Evolutionary conservation across 2,113 vertebrate species (phyloP).

Genomic region (Cranoglanis bouderius): DNA sequence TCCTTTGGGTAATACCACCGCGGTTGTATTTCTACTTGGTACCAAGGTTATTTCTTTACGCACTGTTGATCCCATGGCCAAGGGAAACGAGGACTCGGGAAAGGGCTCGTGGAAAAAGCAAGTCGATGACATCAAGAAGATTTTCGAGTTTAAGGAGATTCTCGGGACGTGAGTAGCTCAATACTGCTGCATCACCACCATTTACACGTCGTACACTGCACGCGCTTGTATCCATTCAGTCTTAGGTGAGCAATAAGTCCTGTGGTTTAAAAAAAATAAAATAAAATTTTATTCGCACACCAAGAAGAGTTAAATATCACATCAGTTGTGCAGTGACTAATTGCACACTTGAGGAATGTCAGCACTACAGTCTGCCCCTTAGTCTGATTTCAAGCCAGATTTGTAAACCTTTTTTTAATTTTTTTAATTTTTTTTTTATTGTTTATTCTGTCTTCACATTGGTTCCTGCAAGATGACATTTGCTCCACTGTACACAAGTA

Average conservation of each 20-base stretch:
- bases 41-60: conserved; percentile 30
- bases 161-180: conserved; percentile 90
- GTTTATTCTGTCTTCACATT: neutral
- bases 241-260: too few relatives aligned
- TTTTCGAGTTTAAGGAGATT: conserved; percentile 96
- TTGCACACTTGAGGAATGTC: conserved; percentile 43
- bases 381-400: neutral
- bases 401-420: neutral
- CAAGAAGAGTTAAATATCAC: neutral
- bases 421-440: neutral
- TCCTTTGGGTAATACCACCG: neutral
- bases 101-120: conserved; percentile 90
- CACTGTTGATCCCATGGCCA: conserved; percentile 79
- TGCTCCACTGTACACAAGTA: neutral
- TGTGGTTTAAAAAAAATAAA: too few relatives aligned
- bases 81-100: conserved; percentile 86
- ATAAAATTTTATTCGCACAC: neutral
- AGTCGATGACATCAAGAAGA: conserved; percentile 92
- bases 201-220: neutral
- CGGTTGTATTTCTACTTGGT: neutral
- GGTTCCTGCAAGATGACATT: neutral
- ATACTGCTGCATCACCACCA: conserved; percentile 8
- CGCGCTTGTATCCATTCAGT: neutral
- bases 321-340: neutral
- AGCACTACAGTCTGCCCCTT: neutral